Conservation (phyloP, 2,888 invertebrate genomes). For the Acanthosepion lycidas region DNA sequence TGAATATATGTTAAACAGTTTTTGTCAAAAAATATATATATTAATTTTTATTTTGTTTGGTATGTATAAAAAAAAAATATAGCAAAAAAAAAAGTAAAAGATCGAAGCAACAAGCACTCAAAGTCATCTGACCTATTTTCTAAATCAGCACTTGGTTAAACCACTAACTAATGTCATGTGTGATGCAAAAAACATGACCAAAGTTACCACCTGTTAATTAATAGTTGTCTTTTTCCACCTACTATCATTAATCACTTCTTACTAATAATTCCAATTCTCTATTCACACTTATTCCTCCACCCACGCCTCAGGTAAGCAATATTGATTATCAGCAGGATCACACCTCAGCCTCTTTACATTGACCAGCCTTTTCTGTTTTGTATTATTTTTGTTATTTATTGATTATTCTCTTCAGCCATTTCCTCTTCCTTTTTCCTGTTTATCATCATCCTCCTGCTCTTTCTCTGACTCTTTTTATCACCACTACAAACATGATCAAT, state of each 20-base stretch:
- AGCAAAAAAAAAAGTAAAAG: too few relatives aligned
- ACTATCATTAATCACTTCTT: not conserved
- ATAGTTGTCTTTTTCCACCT: not conserved
- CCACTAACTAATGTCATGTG: not conserved
- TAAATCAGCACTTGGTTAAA: not conserved
- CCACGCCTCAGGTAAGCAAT: not conserved
- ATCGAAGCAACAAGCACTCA: too few relatives aligned
- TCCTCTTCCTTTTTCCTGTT: not conserved
- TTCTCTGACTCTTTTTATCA: not conserved
- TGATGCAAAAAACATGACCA: not conserved
- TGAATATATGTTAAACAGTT: too few relatives aligned
- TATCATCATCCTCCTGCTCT: not conserved
- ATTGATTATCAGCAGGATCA: not conserved
- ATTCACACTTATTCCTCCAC: not conserved
- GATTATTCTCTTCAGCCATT: not conserved
- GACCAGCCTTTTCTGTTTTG: not conserved
- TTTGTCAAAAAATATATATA: too few relatives aligned
- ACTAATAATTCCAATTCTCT: not conserved
- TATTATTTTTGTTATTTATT: not conserved
- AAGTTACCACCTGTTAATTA: conserved; percentile 4
- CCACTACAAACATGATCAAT: not conserved
- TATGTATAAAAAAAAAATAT: too few relatives aligned
- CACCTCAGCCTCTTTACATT: not conserved
- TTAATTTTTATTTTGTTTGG: too few relatives aligned
- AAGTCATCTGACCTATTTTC: too few relatives aligned